phyloP scores from a whole-genome alignment of 37 sponge, comb jelly and placozoan species.

The Eunapius fragilis region DNA sequence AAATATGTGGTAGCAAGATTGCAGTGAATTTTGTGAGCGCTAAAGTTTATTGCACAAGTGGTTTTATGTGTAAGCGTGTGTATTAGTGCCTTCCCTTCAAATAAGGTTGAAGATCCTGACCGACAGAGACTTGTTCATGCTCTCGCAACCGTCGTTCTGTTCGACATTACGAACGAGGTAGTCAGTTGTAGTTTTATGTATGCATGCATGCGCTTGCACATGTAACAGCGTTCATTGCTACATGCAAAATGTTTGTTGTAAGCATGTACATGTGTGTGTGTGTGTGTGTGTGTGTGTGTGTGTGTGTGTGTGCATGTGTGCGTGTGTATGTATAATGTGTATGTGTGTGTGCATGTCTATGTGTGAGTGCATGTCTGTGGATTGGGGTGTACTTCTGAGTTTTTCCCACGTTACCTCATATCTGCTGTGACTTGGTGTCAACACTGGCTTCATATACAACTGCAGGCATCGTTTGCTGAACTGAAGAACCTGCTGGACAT shows the following conservation, averaged over 20 bases:
- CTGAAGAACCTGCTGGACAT: constrained; percentile 9
- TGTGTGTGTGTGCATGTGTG: too few species aligned
- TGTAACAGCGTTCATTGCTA: too few species aligned
- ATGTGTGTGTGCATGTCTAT: too few species aligned
- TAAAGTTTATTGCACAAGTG: not conserved
- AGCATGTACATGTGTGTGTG: too few species aligned
- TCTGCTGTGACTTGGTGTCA: too few species aligned
- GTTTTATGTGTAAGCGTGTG: not conserved
- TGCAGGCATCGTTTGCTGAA: constrained; percentile 26
- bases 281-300: too few species aligned
- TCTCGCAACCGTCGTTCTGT: constrained; percentile 35
- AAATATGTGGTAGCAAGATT: constrained; percentile 17
- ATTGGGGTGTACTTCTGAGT: too few species aligned
- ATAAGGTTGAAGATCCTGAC: constrained; percentile 32
- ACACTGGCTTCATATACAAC: not conserved
- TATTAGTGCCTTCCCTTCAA: not conserved
- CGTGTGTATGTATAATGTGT: too few species aligned
- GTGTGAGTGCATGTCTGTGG: too few species aligned
- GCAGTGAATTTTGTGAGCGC: constrained; percentile 5
- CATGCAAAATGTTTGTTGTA: not conserved
- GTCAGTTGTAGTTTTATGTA: too few species aligned
- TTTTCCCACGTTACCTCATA: too few species aligned
- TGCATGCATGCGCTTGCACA: too few species aligned
- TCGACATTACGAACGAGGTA: constrained; percentile 57
- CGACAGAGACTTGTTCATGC: constrained; percentile 19